A percentile compares a stretch with the other conserved stretches of the same genome.
Evolutionary conservation across 1,140 invertebrate genomes (phyloP).

Genomic region (Euwallacea similis): DNA sequence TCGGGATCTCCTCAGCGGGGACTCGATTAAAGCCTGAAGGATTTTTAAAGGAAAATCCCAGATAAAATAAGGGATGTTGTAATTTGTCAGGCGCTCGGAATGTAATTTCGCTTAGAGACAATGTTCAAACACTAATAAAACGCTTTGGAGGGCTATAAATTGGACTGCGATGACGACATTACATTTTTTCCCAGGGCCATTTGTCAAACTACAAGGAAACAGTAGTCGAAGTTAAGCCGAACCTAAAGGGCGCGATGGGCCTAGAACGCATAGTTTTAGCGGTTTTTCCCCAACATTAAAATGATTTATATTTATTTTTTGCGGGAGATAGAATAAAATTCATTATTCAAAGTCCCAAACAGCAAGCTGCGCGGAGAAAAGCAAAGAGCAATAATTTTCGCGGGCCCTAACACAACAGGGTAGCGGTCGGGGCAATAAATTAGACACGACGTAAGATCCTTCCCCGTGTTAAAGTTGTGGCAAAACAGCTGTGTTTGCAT

Average conservation of each 20-base stretch:
- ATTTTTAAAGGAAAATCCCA: constrained; percentile 21
- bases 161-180: not conserved
- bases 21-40: constrained; percentile 26
- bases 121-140: constrained; percentile 7
- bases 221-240: not conserved
- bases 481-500: constrained; percentile 42
- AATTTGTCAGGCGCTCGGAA: constrained; percentile 3
- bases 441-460: constrained; percentile 27
- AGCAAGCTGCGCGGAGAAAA: constrained; percentile 33
- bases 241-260: not conserved
- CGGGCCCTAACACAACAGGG: constrained; percentile 21
- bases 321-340: constrained; percentile 46
- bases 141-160: constrained; percentile 1
- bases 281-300: constrained; percentile 31
- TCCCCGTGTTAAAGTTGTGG: constrained; percentile 36
- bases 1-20: constrained; percentile 19
- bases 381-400: constrained; percentile 45
- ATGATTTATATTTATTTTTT: constrained; percentile 37
- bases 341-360: constrained; percentile 45
- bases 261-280: not conserved
- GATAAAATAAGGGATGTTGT: constrained; percentile 3
- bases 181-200: not conserved
- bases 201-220: constrained; percentile 1
- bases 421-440: constrained; percentile 22
- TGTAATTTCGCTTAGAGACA: not conserved